These are phyloP conservation scores for Riparia riparia DNA, from an alignment of 2,113 vertebrate genomes.

Conservation along the genomic window DNA sequence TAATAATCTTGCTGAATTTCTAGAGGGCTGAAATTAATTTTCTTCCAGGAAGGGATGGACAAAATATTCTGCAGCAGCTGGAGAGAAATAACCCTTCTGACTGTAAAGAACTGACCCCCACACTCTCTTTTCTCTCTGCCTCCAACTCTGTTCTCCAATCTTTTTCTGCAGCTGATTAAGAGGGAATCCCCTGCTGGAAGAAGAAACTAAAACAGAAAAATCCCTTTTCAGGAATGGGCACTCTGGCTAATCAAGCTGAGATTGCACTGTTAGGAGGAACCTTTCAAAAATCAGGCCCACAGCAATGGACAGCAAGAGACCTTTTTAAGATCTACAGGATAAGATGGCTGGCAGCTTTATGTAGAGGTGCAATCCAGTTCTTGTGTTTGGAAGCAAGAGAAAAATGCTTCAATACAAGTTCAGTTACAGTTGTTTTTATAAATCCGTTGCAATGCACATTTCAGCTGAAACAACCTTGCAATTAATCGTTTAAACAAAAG, in stretches of 20 bases:
- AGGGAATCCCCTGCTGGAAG: conserved; percentile 38
- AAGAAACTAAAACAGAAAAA: conserved; percentile 27
- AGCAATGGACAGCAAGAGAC: neutral
- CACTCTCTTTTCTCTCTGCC: neutral
- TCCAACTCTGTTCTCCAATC: neutral
- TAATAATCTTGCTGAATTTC: neutral
- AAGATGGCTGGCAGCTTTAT: neutral
- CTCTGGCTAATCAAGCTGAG: conserved; percentile 1
- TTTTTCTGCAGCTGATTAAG: conserved; percentile 15
- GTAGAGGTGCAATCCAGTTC: neutral
- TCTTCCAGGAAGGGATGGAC: neutral
- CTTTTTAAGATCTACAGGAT: neutral
- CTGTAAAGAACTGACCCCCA: neutral
- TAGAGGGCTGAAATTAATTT: neutral
- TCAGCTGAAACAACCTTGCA: neutral
- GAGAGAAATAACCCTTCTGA: neutral
- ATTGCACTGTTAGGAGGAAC: neutral
- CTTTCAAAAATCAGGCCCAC: neutral
- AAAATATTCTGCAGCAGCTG: neutral
- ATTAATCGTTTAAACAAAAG: neutral
- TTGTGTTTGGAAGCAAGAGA: neutral
- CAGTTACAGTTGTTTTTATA: neutral
- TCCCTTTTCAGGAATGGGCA: neutral
- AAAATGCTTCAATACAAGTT: conserved; percentile 5
- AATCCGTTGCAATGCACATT: neutral